Evolutionary conservation across 2,113 vertebrate genomes (phyloP).

Genomic region (Myodes glareolus): DNA sequence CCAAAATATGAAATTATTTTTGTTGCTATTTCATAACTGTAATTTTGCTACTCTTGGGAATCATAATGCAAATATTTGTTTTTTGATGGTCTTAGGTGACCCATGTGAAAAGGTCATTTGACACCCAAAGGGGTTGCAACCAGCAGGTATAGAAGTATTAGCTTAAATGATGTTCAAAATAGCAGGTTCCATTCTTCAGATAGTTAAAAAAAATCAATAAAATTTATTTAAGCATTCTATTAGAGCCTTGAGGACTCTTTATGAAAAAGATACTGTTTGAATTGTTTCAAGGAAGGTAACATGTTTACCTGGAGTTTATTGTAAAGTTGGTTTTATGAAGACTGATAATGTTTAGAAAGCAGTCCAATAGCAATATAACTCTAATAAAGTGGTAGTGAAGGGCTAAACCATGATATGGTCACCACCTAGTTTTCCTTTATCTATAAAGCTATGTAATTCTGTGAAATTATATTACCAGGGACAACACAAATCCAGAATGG

Average conservation of each 20-base stretch:
- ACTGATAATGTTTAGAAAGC: background rate
- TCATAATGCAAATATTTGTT: background rate
- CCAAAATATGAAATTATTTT: background rate
- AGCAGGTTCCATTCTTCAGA: background rate
- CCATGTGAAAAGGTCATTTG: background rate
- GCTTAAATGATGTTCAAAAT: background rate
- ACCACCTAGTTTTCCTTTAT: background rate
- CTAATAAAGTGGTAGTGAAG: background rate
- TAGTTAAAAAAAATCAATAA: background rate
- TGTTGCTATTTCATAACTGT: background rate
- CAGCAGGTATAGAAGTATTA: background rate
- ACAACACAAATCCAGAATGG: background rate
- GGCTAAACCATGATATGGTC: background rate
- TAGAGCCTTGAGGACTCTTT: background rate
- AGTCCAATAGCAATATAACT: background rate
- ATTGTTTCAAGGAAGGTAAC: background rate
- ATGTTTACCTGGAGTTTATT: background rate
- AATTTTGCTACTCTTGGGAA: background rate
- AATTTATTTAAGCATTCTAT: rapidly evolving
- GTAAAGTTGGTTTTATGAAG: background rate
- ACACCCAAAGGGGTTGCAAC: background rate
- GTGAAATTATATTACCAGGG: background rate
- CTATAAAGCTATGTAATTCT: background rate
- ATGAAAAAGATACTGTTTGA: background rate
- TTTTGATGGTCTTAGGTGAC: background rate